Base-by-base conservation (phyloP, 2,888 invertebrate genomes). In the Dione juno region DNA sequence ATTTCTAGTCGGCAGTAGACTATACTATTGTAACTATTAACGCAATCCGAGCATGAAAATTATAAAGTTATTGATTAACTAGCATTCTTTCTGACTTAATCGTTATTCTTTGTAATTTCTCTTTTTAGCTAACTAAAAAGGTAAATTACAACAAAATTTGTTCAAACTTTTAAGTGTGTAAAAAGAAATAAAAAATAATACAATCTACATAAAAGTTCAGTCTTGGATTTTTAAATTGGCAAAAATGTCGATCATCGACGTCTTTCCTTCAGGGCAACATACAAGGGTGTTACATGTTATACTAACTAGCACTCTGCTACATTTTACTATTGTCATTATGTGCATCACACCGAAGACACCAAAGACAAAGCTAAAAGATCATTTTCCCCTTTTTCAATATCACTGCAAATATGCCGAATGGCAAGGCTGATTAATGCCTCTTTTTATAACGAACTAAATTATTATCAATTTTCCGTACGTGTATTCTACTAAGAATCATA, bases 1-100 rank as follows among this genome's bases (percentile, higher is more conserved):
- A 57, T 67, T 68, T 70, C 43, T 57, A 43, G 43, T 50, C 40
- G 13, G 37, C 54, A 19, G 57, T 70, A 63, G 28, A 54, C 53
- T 50, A 19, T 67, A n/a, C 48, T 37, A 48, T 41, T 61, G 40
- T 64, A 45, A 61, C 28, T 61, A 45, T 45, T 45, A 35, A 61
- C 61, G 28, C 28, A n/a, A 43, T 45, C 21, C 28, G 28, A 61
- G 16, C 28, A 28, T 21, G 43, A n/a, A 21, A 59, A 59, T 45
- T 16, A 10, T 28, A n/a, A 45, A n/a, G 6, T 7, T 59, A 59
- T 59, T 19, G 21, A 37, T 54, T 54, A 14, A 10, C 5, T n/a
- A 35, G n/a, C 10, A 37, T 16, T 54, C 1, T 28, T 54, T 9
- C n/a, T 54, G n/a, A n/a, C 8, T 0, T 14, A 7, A 11, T 11